Evolutionary conservation across 2,113 vertebrate species (phyloP), one percentile per base, ranked within the genome.

Genomic region (Abramis brama): DNA sequence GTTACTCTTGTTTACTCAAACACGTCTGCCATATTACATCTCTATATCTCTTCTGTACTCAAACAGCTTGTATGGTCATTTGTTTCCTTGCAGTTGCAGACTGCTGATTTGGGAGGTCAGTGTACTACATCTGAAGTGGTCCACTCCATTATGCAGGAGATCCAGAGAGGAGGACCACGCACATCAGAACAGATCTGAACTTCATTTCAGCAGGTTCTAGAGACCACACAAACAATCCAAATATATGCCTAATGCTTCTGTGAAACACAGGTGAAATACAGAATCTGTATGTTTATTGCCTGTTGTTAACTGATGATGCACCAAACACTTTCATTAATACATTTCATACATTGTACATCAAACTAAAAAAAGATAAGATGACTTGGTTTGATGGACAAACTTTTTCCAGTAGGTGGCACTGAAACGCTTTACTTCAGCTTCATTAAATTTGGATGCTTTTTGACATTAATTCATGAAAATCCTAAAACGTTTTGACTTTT

Each of bases 61-160:
- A 8, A 43, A 25, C 33, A 36, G 21, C 33, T 57, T 30, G n/a
- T 25, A 10, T 59, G 27, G 62, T 33, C 62, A 43, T 6, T 33
- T 30, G 5, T 6, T 30, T 57, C 4, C 10, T 6, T 70, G 5
- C 13, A 96, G 95, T 94, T 96, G 45, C 95, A 96, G 86, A 96
- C 95, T 0, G 93, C 94, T 0, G 96, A 97, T 86, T 94, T 97
- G 0, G 96, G 96, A 27, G 96, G 96, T 30, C 94, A 94, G 86
- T 94, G 94, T 43, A 96, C 95, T 6, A 96, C 96, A 0, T 95
- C 94, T 0, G 94, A 94, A 7, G 95, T 96, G 52, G 94, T 96
- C 50, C 94, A 95, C 86, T 93, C 94, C 78, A 91, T 96, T 86
- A 94, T 95, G 91, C 88, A 84, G 0, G 85, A 89, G 3, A 87